These are phyloP conservation scores for Eupithecia subumbrata DNA, from an alignment of 2,888 invertebrate genomes.

Conservation along the genomic window DNA sequence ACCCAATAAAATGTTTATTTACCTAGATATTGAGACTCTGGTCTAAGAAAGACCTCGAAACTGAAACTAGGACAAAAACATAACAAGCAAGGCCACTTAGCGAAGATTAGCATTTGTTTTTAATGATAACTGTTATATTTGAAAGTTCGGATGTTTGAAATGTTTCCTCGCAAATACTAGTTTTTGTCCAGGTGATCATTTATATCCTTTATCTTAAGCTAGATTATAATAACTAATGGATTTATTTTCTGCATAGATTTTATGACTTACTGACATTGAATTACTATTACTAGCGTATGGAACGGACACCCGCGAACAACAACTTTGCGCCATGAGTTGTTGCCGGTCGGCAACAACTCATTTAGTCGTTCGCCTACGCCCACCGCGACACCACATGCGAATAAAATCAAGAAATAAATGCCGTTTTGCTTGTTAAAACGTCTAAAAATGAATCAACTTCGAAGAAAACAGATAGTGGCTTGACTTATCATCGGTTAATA, in stretches of 20 bases:
- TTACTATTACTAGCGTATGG: no score
- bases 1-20: neutral
- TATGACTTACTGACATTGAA: no score
- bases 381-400: no score
- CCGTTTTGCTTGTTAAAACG: no score
- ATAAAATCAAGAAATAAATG: no score
- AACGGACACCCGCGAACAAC: no score
- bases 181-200: neutral
- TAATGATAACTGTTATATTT: neutral
- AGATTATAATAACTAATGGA: neutral
- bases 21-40: neutral
- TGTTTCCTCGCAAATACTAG: neutral
- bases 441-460: no score
- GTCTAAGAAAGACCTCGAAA: neutral
- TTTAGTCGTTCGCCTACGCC: no score
- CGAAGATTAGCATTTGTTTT: slow-evolving; percentile 13
- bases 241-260: neutral
- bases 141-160: neutral
- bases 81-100: slow-evolving; percentile 3
- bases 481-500: no score
- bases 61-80: neutral
- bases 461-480: no score
- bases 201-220: neutral
- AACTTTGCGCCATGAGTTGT: no score
- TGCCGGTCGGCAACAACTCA: no score